Evolutionary conservation across 2,113 vertebrate species (phyloP).

Genomic region (Sylvietta virens): DNA sequence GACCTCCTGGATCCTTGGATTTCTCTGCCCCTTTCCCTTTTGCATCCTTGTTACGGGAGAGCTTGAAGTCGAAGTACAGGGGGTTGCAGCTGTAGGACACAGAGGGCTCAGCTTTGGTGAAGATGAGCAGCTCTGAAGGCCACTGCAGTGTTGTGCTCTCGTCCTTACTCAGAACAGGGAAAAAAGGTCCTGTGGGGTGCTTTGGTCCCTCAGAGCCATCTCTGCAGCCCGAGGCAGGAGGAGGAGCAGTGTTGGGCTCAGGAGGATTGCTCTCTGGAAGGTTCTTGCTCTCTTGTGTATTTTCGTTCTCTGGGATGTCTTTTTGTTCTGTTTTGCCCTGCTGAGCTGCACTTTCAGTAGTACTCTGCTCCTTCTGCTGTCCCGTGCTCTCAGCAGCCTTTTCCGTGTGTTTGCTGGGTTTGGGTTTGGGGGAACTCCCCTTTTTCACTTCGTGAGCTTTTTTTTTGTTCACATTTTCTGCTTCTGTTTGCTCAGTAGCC

Average conservation of each 20-base stretch:
- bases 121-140: constrained; percentile 95
- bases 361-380: constrained; percentile 64
- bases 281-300: constrained; percentile 49
- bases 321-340: constrained; percentile 57
- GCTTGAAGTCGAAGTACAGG: constrained; percentile 97
- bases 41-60: constrained; percentile 88
- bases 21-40: constrained; percentile 74
- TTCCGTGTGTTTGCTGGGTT: constrained; percentile 67
- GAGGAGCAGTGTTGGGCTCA: neutral
- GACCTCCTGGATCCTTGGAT: constrained; percentile 31
- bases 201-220: constrained; percentile 81
- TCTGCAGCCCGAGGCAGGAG: constrained; percentile 19
- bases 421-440: constrained; percentile 66
- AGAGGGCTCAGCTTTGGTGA: constrained; percentile 89
- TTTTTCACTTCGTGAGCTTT: constrained; percentile 41
- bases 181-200: constrained; percentile 87
- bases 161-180: constrained; percentile 94
- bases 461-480: constrained; percentile 66
- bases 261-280: neutral
- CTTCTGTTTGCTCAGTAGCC: constrained; percentile 86
- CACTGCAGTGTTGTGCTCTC: constrained; percentile 96
- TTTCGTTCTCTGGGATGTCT: neutral
- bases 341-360: constrained; percentile 7
- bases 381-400: constrained; percentile 11
- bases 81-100: constrained; percentile 98